Evolutionary conservation across 2,797 vertebrate species (phyloP).

Genomic region (Gymnothorax reevesii): DNA sequence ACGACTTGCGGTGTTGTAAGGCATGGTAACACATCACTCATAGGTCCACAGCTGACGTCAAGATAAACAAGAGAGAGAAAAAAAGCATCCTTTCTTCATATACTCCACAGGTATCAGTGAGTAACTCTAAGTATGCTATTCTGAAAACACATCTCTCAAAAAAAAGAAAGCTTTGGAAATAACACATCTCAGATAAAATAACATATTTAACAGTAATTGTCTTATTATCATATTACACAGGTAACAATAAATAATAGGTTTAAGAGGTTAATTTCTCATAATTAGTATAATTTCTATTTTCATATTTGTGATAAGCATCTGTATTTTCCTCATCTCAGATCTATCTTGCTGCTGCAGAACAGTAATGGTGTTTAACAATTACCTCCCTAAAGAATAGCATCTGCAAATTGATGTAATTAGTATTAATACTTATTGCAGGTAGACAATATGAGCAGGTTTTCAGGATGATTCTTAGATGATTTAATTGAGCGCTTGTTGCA

Average conservation of each 20-base stretch:
- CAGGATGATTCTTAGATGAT: not conserved
- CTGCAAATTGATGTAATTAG: not conserved
- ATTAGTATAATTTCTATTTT: not conserved
- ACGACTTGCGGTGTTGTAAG: not conserved
- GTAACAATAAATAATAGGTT: not conserved
- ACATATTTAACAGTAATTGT: too few relatives aligned
- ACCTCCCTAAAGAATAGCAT: constrained; percentile 7
- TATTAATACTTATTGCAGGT: too few relatives aligned
- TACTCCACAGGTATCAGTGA: not conserved
- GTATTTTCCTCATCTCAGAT: not conserved
- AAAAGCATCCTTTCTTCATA: not conserved
- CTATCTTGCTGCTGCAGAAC: not conserved
- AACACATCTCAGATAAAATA: not conserved
- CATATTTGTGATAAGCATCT: not conserved
- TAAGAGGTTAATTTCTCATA: not conserved
- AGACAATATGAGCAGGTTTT: too few relatives aligned
- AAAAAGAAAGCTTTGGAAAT: not conserved
- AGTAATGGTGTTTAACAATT: not conserved
- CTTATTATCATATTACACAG: too few relatives aligned
- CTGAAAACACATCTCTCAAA: too few relatives aligned
- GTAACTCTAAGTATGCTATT: not conserved
- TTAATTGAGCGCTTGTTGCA: not conserved
- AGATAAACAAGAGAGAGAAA: not conserved
- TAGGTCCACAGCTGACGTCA: not conserved
- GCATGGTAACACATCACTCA: not conserved